Base-by-base conservation (phyloP, 2,113 vertebrate species). In the Sakesphorus luctuosus region DNA sequence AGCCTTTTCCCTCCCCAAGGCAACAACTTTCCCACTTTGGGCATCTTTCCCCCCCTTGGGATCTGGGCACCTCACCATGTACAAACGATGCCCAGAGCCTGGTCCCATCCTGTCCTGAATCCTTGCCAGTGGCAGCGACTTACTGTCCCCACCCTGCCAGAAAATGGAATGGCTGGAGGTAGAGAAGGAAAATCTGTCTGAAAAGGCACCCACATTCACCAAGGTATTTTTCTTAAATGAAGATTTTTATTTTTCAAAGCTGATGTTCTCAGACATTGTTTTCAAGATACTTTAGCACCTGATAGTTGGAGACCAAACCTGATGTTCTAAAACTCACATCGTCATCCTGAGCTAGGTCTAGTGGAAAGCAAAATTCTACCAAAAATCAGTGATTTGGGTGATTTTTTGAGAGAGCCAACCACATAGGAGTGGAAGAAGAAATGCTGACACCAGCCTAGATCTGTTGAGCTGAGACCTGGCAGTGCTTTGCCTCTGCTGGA, bases 1-100 rank as follows among this genome's bases (percentile, higher is more conserved):
- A 96, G 97, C 89, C 81, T 97, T 97, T 96, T 96, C 94, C 85
- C 84, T 97, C 96, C 98, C 98, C 97, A 98, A 96, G 97, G 97
- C 98, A 98, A 98, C 97, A 97, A 97, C 95, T 92, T 96, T 62
- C 84, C 95, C 67, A 31, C 52, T 90, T 93, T 91, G 94, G 94
- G 83, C 77, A 50, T 63, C 52, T 93, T 94, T 95, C 52, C 69
- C 55, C 68, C 40, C 72, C 52, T 90, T 4, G 9, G 78, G 82
- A 87, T 75, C 47, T 14, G 69, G 93, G 69, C 6, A 9, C 43
- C 31, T 81, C 61, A 16, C 75, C 3, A 1, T 18, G 72, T 38
- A 18, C 8, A 5, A 16, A 20, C 2, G 10, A 29, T 71, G 36
- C 44, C 5, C 35, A 46, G 55, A 91, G 50, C 40, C 38, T 14